These are phyloP conservation scores for Geotrypetes seraphini DNA, from an alignment of 2,797 vertebrate species.

Conservation along the genomic window DNA sequence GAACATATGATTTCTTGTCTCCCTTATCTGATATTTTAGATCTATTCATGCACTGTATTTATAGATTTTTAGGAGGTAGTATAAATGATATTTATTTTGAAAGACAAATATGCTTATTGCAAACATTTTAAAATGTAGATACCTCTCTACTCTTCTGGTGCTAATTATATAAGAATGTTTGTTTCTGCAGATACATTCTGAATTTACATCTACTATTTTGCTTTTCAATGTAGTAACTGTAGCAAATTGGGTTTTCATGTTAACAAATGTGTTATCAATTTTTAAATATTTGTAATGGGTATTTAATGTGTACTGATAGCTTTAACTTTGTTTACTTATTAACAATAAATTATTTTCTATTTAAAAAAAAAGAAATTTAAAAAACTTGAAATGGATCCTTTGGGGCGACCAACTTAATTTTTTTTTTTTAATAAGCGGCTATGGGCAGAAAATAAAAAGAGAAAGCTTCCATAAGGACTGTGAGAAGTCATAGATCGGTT, in stretches of 20 bases:
- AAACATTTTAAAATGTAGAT: conserved; percentile 11
- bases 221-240: background rate
- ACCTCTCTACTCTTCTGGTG: conserved; percentile 5
- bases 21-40: too few species aligned
- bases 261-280: background rate
- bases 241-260: background rate
- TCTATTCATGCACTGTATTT: conserved; percentile 9
- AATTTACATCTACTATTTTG: background rate
- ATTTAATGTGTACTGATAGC: conserved; percentile 23
- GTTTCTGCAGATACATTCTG: too few species aligned
- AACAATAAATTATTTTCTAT: conserved; percentile 26
- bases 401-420: too few species aligned
- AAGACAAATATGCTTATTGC: conserved; percentile 13
- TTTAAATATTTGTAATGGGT: conserved; percentile 1
- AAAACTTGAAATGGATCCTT: too few species aligned
- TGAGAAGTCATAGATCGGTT: too few species aligned
- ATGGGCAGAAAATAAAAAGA: too few species aligned
- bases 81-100: conserved; percentile 22
- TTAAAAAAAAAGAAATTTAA: too few species aligned
- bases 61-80: conserved; percentile 4
- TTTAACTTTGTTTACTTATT: conserved; percentile 14
- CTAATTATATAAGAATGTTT: conserved; percentile 6
- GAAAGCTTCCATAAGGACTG: too few species aligned
- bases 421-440: too few species aligned
- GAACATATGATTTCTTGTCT: too few species aligned